A percentile compares a stretch with the other conserved stretches of the same genome.
Conservation (phyloP, 1,140 invertebrate genomes). For the Zaprionus capensis region DNA sequence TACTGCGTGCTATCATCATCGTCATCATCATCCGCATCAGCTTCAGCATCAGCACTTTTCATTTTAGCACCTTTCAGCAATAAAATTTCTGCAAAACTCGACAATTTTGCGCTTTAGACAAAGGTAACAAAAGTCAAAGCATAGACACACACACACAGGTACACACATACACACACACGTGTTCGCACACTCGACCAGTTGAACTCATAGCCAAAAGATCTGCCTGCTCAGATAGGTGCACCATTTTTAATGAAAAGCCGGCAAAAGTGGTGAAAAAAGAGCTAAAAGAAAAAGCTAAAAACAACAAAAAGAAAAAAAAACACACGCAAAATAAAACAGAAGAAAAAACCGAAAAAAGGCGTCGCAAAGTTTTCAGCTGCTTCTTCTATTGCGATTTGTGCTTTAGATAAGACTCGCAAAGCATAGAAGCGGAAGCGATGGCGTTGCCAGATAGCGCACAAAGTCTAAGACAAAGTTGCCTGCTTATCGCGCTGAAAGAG, state of each 20-base stretch:
- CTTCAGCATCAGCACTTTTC: constrained; percentile 72
- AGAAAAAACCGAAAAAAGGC: constrained; percentile 36
- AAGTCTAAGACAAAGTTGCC: constrained; percentile 25
- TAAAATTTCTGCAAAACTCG: constrained; percentile 79
- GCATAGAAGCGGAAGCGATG: constrained; percentile 52
- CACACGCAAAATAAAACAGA: constrained; percentile 10
- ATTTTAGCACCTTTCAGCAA: constrained; percentile 82
- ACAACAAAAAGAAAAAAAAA: constrained; percentile 10
- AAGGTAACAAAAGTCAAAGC: constrained; percentile 66
- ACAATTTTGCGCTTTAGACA: constrained; percentile 76
- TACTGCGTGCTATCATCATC: constrained; percentile 8
- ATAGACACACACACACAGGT: constrained; percentile 36
- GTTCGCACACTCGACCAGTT: constrained; percentile 26
- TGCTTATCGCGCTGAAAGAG: constrained; percentile 6
- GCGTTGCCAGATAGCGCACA: constrained; percentile 46
- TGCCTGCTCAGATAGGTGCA: constrained; percentile 62
- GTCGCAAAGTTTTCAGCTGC: constrained; percentile 29
- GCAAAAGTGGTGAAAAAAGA: constrained; percentile 3
- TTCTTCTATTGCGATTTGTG: constrained; percentile 38
- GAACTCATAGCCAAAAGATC: constrained; percentile 68
- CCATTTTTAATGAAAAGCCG: constrained; percentile 77
- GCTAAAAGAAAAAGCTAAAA: constrained; percentile 14
- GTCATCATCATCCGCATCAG: constrained; percentile 8
- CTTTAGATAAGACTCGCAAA: constrained; percentile 42
- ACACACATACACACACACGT: constrained; percentile 24